These are phyloP conservation scores for Nemotelus pantherinus DNA, from an alignment of 2,888 invertebrate genomes.

Conservation along the genomic window DNA sequence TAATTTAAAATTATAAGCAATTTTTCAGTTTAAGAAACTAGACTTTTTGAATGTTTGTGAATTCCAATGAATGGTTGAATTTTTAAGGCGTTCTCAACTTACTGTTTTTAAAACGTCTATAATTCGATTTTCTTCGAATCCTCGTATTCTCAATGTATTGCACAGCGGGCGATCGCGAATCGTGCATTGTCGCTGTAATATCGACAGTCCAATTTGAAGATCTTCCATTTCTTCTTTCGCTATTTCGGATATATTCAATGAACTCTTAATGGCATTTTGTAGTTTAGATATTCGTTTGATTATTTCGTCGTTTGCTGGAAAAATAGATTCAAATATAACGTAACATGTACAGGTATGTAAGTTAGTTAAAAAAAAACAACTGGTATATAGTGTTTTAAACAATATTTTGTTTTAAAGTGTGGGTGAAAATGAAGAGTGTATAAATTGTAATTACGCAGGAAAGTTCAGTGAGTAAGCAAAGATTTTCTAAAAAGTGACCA, in stretches of 20 bases:
- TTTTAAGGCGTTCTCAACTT: constrained; percentile 41
- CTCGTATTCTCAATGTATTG: constrained; percentile 78
- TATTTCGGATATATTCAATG: constrained; percentile 63
- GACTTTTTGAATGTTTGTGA: too few relatives aligned
- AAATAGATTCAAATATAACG: background rate
- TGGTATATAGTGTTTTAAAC: background rate
- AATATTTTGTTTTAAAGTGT: too few relatives aligned
- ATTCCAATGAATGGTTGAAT: too few relatives aligned
- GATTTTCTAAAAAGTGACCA: too few relatives aligned
- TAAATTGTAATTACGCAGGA: background rate
- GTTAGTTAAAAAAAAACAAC: background rate
- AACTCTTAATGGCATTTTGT: constrained; percentile 63
- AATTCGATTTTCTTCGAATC: constrained; percentile 69
- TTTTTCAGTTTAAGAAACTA: too few relatives aligned
- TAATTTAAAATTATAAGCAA: too few relatives aligned
- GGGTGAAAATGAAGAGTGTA: background rate
- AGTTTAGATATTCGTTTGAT: constrained; percentile 64
- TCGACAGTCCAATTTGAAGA: constrained; percentile 64
- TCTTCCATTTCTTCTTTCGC: constrained; percentile 65
- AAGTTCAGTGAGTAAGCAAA: too few relatives aligned
- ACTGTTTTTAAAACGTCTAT: constrained; percentile 64
- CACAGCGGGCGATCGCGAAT: constrained; percentile 78
- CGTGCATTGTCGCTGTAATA: constrained; percentile 71
- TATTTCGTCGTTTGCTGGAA: constrained; percentile 62
- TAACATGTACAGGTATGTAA: background rate